Base-by-base conservation (phyloP, 1,140 invertebrate species). In the Oncopeltus fasciatus region DNA sequence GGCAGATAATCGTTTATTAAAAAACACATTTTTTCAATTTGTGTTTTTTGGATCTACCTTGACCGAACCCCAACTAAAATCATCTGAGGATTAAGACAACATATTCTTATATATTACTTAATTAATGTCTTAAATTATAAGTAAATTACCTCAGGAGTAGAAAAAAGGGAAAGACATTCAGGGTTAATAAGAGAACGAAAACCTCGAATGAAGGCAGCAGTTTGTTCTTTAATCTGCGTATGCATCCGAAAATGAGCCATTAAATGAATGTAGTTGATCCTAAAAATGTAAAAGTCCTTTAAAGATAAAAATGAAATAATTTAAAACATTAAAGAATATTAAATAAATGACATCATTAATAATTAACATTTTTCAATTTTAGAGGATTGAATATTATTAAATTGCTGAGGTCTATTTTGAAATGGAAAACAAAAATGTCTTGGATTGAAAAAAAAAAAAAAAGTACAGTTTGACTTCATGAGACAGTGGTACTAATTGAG, bases 161-260 rank as follows among this genome's bases (percentile, higher is more conserved):
- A 98, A 72, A 99, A 99, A 62, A 99, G 78, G 0, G 86, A 82
- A 11, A 99, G 74, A 95, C 95, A 99, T 65, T 98, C 93, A 0
- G 85, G 83, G 74, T 93, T 94, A 43, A 99, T 89, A 59, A 99
- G 90, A 8, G 91, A 90, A 64, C 92, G 82, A 72, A 99, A 99
- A 2, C 97, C 97, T 69, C 87, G 85, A 31, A 96, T 93, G 71
- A 99, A 99, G 8, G 95, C 91, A 46, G 87, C 81, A 0, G 93
- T 95, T 77, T 99, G 97, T 59, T 98, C 90, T 69, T 90, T 88
- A 63, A 96, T 97, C 79, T 98, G 95, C 5, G 87, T 86, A 70
- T 97, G 90, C 88, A 99, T 96, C 65, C 94, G 85, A 73, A 97
- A 98, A 73, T 95, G 92, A 2, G 97, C 96, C 92, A 99, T 97